phyloP scores from a whole-genome alignment of 2,797 vertebrate genomes.

The Bradypodion pumilum region DNA sequence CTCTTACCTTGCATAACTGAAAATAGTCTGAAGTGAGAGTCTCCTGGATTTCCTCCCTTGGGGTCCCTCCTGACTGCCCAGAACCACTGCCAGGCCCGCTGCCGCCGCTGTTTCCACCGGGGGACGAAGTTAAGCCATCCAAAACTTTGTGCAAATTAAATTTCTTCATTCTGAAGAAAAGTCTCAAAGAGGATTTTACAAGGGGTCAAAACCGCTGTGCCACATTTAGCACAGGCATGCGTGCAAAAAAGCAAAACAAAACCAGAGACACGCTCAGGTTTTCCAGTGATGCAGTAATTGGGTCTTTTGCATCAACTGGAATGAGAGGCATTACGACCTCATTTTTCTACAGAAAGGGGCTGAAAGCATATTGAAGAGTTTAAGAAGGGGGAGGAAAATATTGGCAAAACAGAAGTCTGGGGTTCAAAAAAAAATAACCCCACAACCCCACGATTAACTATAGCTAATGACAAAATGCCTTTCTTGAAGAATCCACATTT shows the following conservation, averaged over 20 bases:
- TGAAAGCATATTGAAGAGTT: slow-evolving; percentile 54
- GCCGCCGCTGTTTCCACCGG: slow-evolving; percentile 81
- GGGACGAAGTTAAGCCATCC: slow-evolving; percentile 94
- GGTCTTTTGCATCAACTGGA: slow-evolving; percentile 37
- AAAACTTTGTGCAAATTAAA: slow-evolving; percentile 95
- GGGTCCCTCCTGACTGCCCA: slow-evolving; percentile 81
- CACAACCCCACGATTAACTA: slow-evolving; percentile 17
- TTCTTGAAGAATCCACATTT: slow-evolving; percentile 45
- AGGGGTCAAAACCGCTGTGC: slow-evolving; percentile 30
- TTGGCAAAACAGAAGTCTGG: slow-evolving; percentile 6
- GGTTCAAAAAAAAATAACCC: neutral
- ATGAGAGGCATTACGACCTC: slow-evolving; percentile 56
- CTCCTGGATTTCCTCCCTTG: slow-evolving; percentile 91
- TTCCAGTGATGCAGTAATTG: slow-evolving; percentile 63
- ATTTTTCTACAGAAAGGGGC: slow-evolving; percentile 40
- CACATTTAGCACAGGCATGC: slow-evolving; percentile 53
- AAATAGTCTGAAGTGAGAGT: slow-evolving; percentile 94
- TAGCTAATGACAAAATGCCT: slow-evolving; percentile 2
- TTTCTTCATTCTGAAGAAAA: slow-evolving; percentile 90
- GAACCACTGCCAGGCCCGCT: slow-evolving; percentile 71
- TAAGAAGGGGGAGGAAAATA: slow-evolving; percentile 15
- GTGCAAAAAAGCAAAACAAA: neutral
- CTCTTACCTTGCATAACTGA: slow-evolving; percentile 93
- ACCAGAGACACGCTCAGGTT: slow-evolving; percentile 23
- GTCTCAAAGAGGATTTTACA: slow-evolving; percentile 50